phyloP scores from a whole-genome alignment of 2,113 vertebrate genomes.

The Cromileptes altivelis region DNA sequence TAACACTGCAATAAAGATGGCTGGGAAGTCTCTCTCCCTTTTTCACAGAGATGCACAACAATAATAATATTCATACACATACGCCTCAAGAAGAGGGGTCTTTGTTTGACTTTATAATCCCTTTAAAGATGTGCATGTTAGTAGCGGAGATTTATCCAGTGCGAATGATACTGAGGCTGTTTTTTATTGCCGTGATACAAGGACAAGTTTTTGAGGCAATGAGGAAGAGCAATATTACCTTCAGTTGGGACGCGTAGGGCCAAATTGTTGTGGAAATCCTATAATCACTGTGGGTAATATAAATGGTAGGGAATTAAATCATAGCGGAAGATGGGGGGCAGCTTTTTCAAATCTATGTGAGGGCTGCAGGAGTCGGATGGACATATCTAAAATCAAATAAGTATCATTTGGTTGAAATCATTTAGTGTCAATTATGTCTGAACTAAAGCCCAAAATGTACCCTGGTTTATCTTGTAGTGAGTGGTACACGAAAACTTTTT shows the following conservation, averaged over 20 bases:
- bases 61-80: constrained; percentile 83
- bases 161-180: constrained; percentile 33
- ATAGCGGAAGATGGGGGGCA: background rate
- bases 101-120: constrained; percentile 78
- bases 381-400: background rate
- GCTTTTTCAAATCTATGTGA: background rate
- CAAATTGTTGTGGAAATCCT: constrained; percentile 4
- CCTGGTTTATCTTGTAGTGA: background rate
- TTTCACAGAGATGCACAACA: constrained; percentile 74
- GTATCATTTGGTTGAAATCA: background rate
- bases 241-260: background rate
- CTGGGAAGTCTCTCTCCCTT: constrained; percentile 70
- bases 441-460: background rate
- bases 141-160: constrained; percentile 50
- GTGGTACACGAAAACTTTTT: background rate
- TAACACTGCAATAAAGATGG: constrained; percentile 83
- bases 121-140: constrained; percentile 71
- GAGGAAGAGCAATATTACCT: constrained; percentile 21
- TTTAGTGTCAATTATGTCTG: background rate
- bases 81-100: constrained; percentile 49
- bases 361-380: background rate
- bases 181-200: constrained; percentile 26
- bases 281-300: constrained; percentile 2
- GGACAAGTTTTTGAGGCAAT: constrained; percentile 32
- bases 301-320: background rate